Percentiles rank a stretch among this genome's conserved stretches.
Conservation (phyloP, 35 echinoderm and acorn worm species). For the Acanthaster planci region DNA sequence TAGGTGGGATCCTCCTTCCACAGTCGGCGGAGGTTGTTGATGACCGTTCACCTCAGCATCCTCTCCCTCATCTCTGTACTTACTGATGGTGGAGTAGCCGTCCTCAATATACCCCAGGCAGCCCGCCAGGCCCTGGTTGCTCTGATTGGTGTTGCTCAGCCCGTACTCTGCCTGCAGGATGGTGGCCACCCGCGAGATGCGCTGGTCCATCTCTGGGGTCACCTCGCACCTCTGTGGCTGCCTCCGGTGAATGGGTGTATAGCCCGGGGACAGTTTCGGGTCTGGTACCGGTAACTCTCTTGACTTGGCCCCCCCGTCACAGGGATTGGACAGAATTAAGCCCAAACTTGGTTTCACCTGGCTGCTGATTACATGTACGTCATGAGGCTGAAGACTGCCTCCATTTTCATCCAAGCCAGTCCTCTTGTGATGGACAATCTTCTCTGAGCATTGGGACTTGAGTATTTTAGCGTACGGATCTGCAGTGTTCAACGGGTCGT, state of each 20-base stretch:
- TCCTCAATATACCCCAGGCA: conserved; percentile 18
- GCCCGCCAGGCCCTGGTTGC: conserved; percentile 40
- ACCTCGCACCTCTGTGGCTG: not conserved
- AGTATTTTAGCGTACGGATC: conserved; percentile 7
- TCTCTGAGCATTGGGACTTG: not conserved
- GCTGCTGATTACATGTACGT: too few species aligned
- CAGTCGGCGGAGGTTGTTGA: not conserved
- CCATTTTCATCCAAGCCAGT: too few species aligned
- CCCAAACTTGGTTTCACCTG: too few species aligned
- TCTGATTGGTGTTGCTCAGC: conserved; percentile 53
- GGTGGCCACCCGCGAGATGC: too few species aligned
- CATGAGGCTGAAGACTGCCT: too few species aligned
- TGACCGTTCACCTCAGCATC: not conserved
- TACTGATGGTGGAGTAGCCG: conserved; percentile 34
- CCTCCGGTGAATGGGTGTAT: not conserved
- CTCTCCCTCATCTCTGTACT: conserved; percentile 35
- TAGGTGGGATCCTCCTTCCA: conserved; percentile 21
- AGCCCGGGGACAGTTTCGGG: not conserved
- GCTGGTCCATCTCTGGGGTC: not conserved
- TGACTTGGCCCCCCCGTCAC: too few species aligned
- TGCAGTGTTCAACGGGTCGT: not conserved
- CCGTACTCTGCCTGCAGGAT: too few species aligned
- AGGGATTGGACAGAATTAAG: too few species aligned
- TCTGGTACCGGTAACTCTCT: too few species aligned
- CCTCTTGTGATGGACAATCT: too few species aligned